phyloP scores from a whole-genome alignment of 2,797 vertebrate genomes.

The Poeciliopsis paucimaculata region DNA sequence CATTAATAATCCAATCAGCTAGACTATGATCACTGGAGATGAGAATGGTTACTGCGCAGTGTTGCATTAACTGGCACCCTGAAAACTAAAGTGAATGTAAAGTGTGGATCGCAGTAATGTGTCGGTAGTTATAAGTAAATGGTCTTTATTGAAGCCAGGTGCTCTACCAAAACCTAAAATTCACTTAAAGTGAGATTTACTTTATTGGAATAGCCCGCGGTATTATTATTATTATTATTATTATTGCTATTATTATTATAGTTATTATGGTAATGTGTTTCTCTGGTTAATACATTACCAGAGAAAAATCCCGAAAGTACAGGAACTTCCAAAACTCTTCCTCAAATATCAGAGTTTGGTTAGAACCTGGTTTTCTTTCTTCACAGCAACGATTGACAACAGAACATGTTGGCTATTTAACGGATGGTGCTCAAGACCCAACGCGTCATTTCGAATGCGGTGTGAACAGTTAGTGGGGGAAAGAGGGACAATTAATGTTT shows the following conservation, averaged over 20 bases:
- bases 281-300: neutral
- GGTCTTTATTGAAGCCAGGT: neutral
- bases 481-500: neutral
- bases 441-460: neutral
- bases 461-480: neutral
- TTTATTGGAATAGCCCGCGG: neutral
- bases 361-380: neutral
- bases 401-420: neutral
- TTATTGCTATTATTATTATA: no score
- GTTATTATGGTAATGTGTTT: no score
- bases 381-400: neutral
- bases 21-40: conserved; percentile 47
- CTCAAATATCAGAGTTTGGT: neutral
- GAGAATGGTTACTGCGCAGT: conserved; percentile 5
- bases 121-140: neutral
- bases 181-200: neutral
- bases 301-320: neutral
- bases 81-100: conserved; percentile 15
- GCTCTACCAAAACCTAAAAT: neutral
- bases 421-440: neutral
- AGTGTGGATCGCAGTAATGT: conserved; percentile 1
- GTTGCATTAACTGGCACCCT: conserved; percentile 21
- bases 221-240: neutral
- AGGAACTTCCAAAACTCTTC: neutral
- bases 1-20: conserved; percentile 59